Base-by-base conservation (phyloP, 1,140 invertebrate species). In the Anagrus nilaparvatae region DNA sequence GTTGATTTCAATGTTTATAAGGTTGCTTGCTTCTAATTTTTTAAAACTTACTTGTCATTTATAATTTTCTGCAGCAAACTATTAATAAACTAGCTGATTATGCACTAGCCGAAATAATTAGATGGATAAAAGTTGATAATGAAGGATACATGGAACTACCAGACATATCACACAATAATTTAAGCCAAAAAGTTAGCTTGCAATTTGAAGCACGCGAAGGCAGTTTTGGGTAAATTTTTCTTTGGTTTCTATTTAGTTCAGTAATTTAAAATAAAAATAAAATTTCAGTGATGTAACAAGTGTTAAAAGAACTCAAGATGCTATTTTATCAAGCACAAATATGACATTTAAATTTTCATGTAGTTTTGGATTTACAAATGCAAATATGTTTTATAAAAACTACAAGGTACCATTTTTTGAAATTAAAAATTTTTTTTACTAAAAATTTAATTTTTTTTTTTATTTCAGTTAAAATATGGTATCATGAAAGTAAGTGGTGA, bases 281-380 rank as follows among this genome's bases (percentile, higher is more conserved):
- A 9, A 18, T 45, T 46, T 40, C 13, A 57, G 53, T 25, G 40
- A 55, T 45, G 16, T 57, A 0, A 52, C 45, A 13, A 55, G 47
- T 7, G 4, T 57, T 1, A 30, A 46, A 19, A 52, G 50, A 41
- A 52, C 30, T 14, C 39, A 27, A 13, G 20, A 57, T 30, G 44
- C 40, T 19, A 10, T 28, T 14, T 31, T 57, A 16, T 41, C 36
- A 2, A 37, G 23, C 2, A 2, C 20, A 4, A 46, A 35, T 2
- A 13, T 9, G 12, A 55, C 38, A 44, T 44, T 47, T 12, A 16
- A 21, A 1, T 34, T 40, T n/a, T 43, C 46, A 14, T 37, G 45
- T 35, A 46, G 46, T 14, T 45, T 57, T 42, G 42, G 44, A 21
- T 21, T 55, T 8, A 31, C 38, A 3, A 30, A 9, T 14, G 42